Evolutionary conservation across 2,113 vertebrate species (phyloP).

Genomic region (Falcunculus frontatus): DNA sequence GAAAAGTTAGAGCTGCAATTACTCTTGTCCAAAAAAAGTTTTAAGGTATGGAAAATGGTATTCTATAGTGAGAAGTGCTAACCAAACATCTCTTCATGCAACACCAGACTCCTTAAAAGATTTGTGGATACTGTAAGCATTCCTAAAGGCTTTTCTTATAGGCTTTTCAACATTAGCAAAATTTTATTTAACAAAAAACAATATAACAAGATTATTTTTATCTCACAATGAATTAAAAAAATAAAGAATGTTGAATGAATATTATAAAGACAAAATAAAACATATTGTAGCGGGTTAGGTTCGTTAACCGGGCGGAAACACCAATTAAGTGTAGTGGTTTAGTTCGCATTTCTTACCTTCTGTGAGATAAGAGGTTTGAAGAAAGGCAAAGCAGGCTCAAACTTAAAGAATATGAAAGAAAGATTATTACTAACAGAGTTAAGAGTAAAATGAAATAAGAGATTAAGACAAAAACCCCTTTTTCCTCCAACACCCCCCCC

Average conservation of each 20-base stretch:
- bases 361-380: no score
- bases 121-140: neutral
- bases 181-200: accelerated
- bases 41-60: neutral
- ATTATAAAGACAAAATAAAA: neutral
- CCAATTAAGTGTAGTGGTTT: no score
- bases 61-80: neutral
- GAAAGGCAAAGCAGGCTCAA: no score
- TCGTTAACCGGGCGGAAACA: no score
- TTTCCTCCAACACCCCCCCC: no score
- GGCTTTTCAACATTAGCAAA: neutral
- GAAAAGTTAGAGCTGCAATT: neutral
- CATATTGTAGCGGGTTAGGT: no score
- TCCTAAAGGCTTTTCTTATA: neutral
- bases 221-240: neutral
- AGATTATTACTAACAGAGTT: no score
- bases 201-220: neutral
- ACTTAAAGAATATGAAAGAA: no score
- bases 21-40: neutral
- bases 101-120: neutral
- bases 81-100: neutral
- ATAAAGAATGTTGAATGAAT: neutral
- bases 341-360: no score
- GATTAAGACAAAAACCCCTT: no score
- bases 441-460: no score